These are phyloP conservation scores for Conger conger DNA, from an alignment of 2,113 vertebrate species.

Conservation along the genomic window DNA sequence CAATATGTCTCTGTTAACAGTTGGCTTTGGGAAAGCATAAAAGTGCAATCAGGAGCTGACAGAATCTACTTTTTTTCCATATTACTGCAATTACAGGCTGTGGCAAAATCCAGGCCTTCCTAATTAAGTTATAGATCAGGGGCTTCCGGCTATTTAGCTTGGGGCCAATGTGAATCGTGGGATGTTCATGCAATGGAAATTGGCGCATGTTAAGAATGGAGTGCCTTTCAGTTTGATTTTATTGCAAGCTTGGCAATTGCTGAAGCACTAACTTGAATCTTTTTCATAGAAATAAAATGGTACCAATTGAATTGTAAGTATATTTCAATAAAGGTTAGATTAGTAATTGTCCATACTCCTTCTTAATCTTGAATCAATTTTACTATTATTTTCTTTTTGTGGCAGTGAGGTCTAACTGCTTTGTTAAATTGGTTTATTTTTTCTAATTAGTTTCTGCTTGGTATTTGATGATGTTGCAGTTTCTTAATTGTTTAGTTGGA, in stretches of 20 bases:
- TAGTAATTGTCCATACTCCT: not conserved
- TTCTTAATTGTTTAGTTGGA: not conserved
- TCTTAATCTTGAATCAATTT: not conserved
- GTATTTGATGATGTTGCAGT: not conserved
- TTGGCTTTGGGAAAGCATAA: not conserved
- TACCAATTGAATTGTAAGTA: not conserved
- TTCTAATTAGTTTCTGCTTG: not conserved
- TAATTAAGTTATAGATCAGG: not conserved
- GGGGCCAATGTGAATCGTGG: not conserved
- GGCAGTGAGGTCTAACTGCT: not conserved
- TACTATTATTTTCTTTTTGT: not conserved
- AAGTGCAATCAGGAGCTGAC: not conserved
- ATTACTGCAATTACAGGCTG: not conserved
- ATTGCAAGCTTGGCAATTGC: not conserved
- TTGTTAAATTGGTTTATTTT: not conserved
- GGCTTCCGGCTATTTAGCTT: not conserved
- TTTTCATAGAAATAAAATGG: not conserved
- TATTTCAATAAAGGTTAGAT: not conserved
- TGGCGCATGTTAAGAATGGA: not conserved
- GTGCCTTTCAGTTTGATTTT: not conserved
- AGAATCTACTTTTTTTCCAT: not conserved
- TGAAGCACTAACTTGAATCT: not conserved
- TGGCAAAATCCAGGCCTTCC: not conserved
- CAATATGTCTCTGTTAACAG: not conserved
- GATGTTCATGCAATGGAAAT: not conserved